Evolutionary conservation across 2,888 invertebrate species (phyloP).

Genomic region (Miltochrista miniata): DNA sequence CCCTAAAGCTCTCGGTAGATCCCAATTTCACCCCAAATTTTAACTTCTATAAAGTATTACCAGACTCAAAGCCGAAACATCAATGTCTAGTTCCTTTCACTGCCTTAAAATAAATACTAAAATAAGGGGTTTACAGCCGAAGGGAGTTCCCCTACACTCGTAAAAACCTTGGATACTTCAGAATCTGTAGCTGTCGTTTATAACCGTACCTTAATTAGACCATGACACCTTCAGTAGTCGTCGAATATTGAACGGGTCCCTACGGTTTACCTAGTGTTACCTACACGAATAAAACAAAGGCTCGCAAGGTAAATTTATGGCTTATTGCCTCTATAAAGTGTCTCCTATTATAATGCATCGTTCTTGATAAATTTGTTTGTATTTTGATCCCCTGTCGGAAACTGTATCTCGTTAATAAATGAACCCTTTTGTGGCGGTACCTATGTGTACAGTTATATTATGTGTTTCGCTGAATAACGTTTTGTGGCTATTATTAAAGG

Average conservation of each 20-base stretch:
- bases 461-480: slow-evolving; percentile 26
- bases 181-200: slow-evolving; percentile 19
- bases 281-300: slow-evolving; percentile 33
- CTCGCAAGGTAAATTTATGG: slow-evolving; percentile 39
- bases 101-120: slow-evolving; percentile 6
- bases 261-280: slow-evolving; percentile 7
- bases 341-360: slow-evolving; percentile 29
- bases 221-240: slow-evolving; percentile 16
- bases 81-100: slow-evolving; percentile 3
- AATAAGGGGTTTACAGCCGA: slow-evolving; percentile 8
- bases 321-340: slow-evolving; percentile 31
- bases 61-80: neutral
- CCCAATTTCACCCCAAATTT: too few relatives aligned
- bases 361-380: slow-evolving; percentile 36
- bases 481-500: slow-evolving; percentile 21
- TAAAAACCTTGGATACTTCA: slow-evolving; percentile 18
- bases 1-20: too few relatives aligned
- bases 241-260: slow-evolving; percentile 17
- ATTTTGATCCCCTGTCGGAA: slow-evolving; percentile 36
- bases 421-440: slow-evolving; percentile 26
- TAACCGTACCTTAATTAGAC: slow-evolving; percentile 31
- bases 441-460: slow-evolving; percentile 17
- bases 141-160: slow-evolving; percentile 5
- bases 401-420: slow-evolving; percentile 21
- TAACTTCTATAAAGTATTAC: too few relatives aligned